Percentiles rank a stretch among this genome's conserved stretches.
Conservation (phyloP, 2,113 vertebrate genomes). For the Otis tarda region DNA sequence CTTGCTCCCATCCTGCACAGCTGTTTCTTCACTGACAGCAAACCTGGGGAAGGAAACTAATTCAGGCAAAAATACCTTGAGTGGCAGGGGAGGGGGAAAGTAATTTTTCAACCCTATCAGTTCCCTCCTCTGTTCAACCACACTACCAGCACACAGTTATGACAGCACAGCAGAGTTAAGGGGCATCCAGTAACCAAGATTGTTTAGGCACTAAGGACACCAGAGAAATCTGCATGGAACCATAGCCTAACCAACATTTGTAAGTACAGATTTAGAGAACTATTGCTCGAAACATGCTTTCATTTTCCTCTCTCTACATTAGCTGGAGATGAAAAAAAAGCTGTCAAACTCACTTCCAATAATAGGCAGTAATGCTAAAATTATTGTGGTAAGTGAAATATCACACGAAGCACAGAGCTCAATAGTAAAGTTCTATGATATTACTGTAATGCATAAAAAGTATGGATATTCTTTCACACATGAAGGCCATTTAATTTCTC, state of each 20-base stretch:
- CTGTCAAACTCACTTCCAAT: neutral
- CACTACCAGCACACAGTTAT: neutral
- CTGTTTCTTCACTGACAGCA: neutral
- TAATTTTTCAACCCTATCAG: neutral
- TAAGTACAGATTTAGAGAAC: neutral
- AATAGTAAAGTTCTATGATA: neutral
- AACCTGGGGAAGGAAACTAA: neutral
- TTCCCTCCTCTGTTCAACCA: neutral
- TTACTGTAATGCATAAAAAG: neutral
- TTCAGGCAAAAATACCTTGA: neutral
- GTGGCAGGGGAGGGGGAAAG: fast-evolving
- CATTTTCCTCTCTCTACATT: neutral
- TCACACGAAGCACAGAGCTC: neutral
- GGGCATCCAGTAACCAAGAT: neutral
- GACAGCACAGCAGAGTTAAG: neutral
- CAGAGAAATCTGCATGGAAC: neutral
- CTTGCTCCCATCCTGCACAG: neutral
- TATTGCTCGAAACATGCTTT: neutral
- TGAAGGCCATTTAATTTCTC: neutral
- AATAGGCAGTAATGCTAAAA: neutral
- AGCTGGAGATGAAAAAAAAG: neutral
- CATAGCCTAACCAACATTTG: neutral
- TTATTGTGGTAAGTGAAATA: neutral
- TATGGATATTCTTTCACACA: neutral
- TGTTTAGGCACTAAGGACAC: neutral